These are phyloP conservation scores for Cephus sareptanus DNA, from an alignment of 2,888 invertebrate species.

Conservation along the genomic window DNA sequence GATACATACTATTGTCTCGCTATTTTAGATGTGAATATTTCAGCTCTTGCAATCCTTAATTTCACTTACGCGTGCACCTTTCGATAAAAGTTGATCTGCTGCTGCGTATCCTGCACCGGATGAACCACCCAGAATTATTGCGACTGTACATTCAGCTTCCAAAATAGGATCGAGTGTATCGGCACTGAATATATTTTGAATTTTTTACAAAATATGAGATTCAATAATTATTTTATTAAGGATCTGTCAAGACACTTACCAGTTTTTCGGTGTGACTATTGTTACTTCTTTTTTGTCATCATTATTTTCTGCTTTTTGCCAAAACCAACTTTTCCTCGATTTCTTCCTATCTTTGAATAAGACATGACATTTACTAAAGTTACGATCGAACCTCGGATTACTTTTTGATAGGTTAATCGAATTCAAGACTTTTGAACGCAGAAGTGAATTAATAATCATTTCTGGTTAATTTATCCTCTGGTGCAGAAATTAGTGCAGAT, in stretches of 20 bases:
- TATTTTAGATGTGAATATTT: too few relatives aligned
- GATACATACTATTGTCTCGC: too few relatives aligned
- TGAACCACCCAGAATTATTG: conserved; percentile 66
- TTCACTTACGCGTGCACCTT: conserved; percentile 58
- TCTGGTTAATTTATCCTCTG: not conserved
- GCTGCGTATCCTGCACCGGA: conserved; percentile 66
- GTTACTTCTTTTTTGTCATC: too few relatives aligned
- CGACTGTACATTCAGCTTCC: conserved; percentile 59
- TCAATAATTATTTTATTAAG: not conserved
- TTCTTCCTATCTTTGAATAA: not conserved
- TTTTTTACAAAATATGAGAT: too few relatives aligned
- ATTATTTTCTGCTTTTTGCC: too few relatives aligned
- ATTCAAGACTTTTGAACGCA: conserved; percentile 8
- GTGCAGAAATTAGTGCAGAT: not conserved
- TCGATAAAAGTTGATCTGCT: conserved; percentile 64
- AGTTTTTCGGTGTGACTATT: conserved; percentile 27
- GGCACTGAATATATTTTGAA: conserved; percentile 1
- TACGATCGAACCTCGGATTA: not conserved
- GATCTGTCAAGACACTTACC: conserved; percentile 16
- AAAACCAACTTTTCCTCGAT: too few relatives aligned
- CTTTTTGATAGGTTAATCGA: not conserved
- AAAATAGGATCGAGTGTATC: conserved; percentile 23
- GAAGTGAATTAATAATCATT: conserved; percentile 6
- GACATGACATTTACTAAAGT: conserved; percentile 1
- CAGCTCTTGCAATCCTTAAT: not conserved